These are phyloP conservation scores for Genyomyrus donnyi DNA, from an alignment of 2,113 vertebrate species.

Conservation along the genomic window DNA sequence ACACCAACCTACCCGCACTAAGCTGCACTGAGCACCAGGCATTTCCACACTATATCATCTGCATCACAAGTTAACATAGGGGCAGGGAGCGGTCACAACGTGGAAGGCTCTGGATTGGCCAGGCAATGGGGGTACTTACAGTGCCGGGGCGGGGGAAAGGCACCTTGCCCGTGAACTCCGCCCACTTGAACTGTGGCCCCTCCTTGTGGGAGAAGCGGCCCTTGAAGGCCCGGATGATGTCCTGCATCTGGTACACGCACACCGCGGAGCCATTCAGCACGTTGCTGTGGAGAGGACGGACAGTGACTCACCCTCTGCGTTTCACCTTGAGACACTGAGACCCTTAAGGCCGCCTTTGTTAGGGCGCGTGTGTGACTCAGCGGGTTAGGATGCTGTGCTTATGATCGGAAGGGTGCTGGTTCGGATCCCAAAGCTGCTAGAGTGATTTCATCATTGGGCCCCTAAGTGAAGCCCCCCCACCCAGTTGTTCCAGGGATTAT, in stretches of 20 bases:
- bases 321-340: not conserved
- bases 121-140: constrained; percentile 45
- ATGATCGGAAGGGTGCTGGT: not conserved
- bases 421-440: not conserved
- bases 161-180: constrained; percentile 63
- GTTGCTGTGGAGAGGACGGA: constrained; percentile 45
- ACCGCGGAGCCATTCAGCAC: constrained; percentile 69
- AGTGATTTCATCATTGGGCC: not conserved
- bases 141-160: constrained; percentile 72
- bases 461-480: not conserved
- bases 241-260: constrained; percentile 69
- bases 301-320: not conserved
- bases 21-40: not conserved
- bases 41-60: not conserved
- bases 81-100: not conserved
- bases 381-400: not conserved
- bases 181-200: constrained; percentile 69
- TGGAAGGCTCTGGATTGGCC: not conserved
- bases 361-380: not conserved
- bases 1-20: not conserved
- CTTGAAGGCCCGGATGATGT: constrained; percentile 63
- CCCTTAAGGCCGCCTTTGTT: not conserved
- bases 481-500: not conserved
- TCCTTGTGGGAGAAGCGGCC: constrained; percentile 70
- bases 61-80: not conserved